phyloP scores from a whole-genome alignment of 2,888 invertebrate species.

The Dascillus cervinus region DNA sequence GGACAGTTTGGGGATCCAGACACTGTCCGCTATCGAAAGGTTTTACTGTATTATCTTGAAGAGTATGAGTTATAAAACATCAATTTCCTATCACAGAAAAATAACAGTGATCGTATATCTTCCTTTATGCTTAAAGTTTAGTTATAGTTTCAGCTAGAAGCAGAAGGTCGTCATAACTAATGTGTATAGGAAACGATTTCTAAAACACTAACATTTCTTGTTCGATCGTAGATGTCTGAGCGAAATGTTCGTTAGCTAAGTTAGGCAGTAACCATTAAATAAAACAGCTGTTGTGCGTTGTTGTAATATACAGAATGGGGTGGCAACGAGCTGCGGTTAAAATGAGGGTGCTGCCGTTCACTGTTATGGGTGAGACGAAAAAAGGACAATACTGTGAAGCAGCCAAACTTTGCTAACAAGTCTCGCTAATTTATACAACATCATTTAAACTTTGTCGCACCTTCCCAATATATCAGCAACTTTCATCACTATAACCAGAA shows the following conservation, averaged over 20 bases:
- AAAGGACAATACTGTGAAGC: slow-evolving; percentile 13
- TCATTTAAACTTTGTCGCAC: slow-evolving; percentile 12
- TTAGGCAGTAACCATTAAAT: slow-evolving; percentile 26
- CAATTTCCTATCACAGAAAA: too few relatives aligned
- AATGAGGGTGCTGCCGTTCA: slow-evolving; percentile 13
- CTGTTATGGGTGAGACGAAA: slow-evolving; percentile 16
- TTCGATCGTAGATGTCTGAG: slow-evolving; percentile 20
- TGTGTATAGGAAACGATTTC: slow-evolving; percentile 9
- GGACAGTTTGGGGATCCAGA: too few relatives aligned
- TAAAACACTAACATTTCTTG: slow-evolving; percentile 17
- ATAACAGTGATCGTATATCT: too few relatives aligned
- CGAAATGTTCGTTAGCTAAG: slow-evolving; percentile 25
- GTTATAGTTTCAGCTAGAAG: too few relatives aligned
- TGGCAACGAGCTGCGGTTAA: slow-evolving; percentile 24
- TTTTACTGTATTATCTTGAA: too few relatives aligned
- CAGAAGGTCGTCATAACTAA: too few relatives aligned
- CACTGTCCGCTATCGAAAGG: too few relatives aligned
- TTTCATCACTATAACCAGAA: too few relatives aligned
- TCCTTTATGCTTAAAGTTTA: too few relatives aligned
- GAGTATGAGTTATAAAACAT: too few relatives aligned
- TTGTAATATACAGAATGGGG: slow-evolving; percentile 24
- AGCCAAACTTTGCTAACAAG: slow-evolving; percentile 13
- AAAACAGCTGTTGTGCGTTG: slow-evolving; percentile 27
- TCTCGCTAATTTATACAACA: slow-evolving; percentile 19
- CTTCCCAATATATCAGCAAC: slow-evolving; percentile 7